Evolutionary conservation across 2,113 vertebrate genomes (phyloP), one percentile per base, ranked within the genome.

Genomic region (Sinocyclocheilus rhinocerous): DNA sequence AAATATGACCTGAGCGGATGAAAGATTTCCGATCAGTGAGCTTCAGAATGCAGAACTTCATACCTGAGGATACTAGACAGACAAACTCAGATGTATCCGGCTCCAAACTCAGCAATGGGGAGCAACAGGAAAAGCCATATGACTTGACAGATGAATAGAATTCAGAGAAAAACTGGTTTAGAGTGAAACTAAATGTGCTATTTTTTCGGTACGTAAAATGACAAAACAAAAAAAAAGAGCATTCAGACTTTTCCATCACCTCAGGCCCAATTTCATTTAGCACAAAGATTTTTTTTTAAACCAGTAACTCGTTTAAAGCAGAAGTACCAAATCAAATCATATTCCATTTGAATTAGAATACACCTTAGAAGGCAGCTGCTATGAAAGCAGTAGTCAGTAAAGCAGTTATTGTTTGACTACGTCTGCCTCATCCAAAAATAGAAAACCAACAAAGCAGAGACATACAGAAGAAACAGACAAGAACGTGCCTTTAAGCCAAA

Each of bases 51-150:
- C 61, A 67, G 16, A 81, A 81, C 79, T 77, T 55, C 76, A 29
- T 3, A 16, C 50, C 65, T 79, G 22, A 70, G 48, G 76, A 70
- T 50, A 73, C 26, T 15, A 24, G 3, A 42, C 16, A 55, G 20
- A 45, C 11, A 29, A 48, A 52, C 61, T 57, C 20, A 2, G 36
- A n/a, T 5, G 69, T 75, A 79, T 36, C 63, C 29, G 29, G 18
- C 84, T 50, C n/a, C 57, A 84, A 55, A 50, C 81, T 80, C 42
- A 80, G 45, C 65, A 81, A 89, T 84, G 82, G 77, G 50, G 59
- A 76, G 9, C 45, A 86, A 86, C 67, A 81, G 77, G 82, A 84
- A 77, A 67, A 84, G 72, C 83, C 11, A 20, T 77, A 65, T 42
- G 36, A 61, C 55, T 18, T 26, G 61, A 81, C n/a, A 45, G 42